Evolutionary conservation across 2,888 invertebrate species (phyloP), one percentile per base, ranked within the genome.

Genomic region (Zelleria hepariella): DNA sequence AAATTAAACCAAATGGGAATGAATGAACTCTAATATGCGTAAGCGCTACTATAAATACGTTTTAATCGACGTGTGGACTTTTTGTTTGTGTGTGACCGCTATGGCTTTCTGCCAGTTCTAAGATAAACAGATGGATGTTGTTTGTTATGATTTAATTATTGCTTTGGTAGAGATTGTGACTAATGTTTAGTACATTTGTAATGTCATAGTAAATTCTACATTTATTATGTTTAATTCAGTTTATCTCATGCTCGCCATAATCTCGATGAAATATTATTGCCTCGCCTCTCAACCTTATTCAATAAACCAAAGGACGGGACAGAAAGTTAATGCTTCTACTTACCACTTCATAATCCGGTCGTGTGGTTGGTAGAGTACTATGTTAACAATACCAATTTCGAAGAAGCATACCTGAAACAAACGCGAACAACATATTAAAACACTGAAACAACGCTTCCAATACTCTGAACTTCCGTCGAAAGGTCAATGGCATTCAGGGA

Each of bases 21-120:
- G 83, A 85, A 85, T 85, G 84, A 85, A 85, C 83, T 80, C 73
- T 74, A 69, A 32, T 71, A 74, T 78, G 83, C 80, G 80, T 73
- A 74, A 68, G 74, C 78, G 77, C 75, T 67, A 67, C 65, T 67
- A 72, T 63, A 69, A 76, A 82, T 77, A 80, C 72, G 68, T 54
- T 54, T 54, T 25, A 54, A 54, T 54, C 25, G 26, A 4, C n/a
- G 32, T 42, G 32, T 42, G 32, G 54, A 54, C 54, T 54, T 53
- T 51, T 25, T 54, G 54, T 54, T 26, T 54, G 67, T 53, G 66
- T 67, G 67, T 75, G 77, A 77, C 78, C 75, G 75, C 68, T 27
- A 26, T 25, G 25, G 54, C 51, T 10, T 21, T n/a, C 51, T 51
- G 51, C 51, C 51, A 51, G 51, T 21, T 23, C 21, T n/a, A 4